Percentiles rank a stretch among this genome's conserved stretches.
phyloP scores from a whole-genome alignment of 2,113 vertebrate species.

The Neogale vison region DNA sequence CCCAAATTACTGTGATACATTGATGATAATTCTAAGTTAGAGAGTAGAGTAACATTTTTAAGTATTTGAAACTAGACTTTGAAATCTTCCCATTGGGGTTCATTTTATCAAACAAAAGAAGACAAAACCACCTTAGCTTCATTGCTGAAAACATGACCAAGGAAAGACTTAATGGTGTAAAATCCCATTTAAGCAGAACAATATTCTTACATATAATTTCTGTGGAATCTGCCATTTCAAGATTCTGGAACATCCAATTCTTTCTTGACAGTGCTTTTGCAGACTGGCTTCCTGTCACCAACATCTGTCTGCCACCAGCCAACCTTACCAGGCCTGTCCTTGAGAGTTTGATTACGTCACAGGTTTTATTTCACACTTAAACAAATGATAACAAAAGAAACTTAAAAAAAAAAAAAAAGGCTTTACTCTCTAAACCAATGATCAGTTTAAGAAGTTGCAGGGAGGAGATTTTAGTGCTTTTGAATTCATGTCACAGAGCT shows the following conservation, averaged over 20 bases:
- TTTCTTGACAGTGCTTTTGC: background rate
- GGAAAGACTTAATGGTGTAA: background rate
- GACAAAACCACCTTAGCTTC: background rate
- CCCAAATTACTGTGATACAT: background rate
- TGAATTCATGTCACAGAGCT: background rate
- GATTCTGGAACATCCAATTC: background rate
- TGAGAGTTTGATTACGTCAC: background rate
- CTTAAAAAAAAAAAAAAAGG: background rate
- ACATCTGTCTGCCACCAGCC: background rate
- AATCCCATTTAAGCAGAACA: background rate
- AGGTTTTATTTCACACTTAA: background rate
- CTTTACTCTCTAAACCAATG: background rate
- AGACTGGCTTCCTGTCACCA: background rate
- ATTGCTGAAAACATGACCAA: background rate
- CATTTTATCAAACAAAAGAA: background rate
- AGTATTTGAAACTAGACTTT: conserved; percentile 21
- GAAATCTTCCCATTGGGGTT: background rate
- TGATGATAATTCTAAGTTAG: conserved; percentile 3
- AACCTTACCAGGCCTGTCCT: background rate
- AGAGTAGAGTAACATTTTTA: background rate
- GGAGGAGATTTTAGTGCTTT: background rate
- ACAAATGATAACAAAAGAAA: background rate
- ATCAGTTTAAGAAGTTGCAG: background rate
- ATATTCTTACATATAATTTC: background rate
- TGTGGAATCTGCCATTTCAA: background rate